These are phyloP conservation scores for Oryzias melastigma DNA, from an alignment of 2,113 vertebrate genomes.

Conservation along the genomic window DNA sequence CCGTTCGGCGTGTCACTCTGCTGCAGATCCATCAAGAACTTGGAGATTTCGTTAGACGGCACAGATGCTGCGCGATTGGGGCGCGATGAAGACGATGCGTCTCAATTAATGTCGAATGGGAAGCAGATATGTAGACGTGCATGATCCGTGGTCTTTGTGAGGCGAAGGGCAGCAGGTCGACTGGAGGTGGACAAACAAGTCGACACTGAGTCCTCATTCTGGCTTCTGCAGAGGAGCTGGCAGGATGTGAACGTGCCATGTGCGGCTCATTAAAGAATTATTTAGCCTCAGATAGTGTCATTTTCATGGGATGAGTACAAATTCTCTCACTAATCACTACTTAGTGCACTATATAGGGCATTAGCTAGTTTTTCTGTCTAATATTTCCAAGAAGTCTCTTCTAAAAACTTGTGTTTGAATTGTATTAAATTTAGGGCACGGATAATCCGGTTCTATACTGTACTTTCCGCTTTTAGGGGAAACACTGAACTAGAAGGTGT, in stretches of 20 bases:
- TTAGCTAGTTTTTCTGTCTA: too few relatives aligned
- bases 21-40: constrained; percentile 64
- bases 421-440: too few relatives aligned
- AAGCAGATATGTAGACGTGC: constrained; percentile 61
- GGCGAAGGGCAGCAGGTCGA: constrained; percentile 38
- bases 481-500: too few relatives aligned
- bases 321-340: too few relatives aligned
- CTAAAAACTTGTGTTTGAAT: too few relatives aligned
- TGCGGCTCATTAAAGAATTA: constrained; percentile 69
- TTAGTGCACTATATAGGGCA: too few relatives aligned
- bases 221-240: constrained; percentile 27
- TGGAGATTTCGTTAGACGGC: constrained; percentile 61
- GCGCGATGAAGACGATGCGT: constrained; percentile 67
- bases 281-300: constrained; percentile 57
- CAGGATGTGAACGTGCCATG: constrained; percentile 39
- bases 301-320: constrained; percentile 48
- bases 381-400: too few relatives aligned
- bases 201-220: constrained; percentile 14
- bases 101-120: constrained; percentile 66
- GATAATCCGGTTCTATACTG: too few relatives aligned
- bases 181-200: constrained; percentile 48
- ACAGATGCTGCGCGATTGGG: constrained; percentile 73
- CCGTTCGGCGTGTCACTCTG: constrained; percentile 52
- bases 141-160: constrained; percentile 47
- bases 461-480: too few relatives aligned